Conservation (phyloP, 2,888 invertebrate genomes). For the Drosophila aldrichi region DNA sequence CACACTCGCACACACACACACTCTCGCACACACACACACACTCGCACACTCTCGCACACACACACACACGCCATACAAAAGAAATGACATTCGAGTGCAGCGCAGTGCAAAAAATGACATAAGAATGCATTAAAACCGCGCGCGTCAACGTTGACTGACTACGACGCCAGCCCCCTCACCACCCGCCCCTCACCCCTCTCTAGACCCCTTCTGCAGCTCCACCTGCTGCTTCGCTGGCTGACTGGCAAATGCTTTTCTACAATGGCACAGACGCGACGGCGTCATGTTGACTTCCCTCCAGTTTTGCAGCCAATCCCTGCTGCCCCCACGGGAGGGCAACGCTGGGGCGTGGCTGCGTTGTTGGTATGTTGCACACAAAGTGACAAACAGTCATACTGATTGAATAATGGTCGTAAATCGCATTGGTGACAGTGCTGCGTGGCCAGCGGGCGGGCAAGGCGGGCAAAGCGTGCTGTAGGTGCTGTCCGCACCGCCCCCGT, state of each 20-base stretch:
- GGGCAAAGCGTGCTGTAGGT: neutral
- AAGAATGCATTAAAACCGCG: constrained; percentile 79
- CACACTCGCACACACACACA: neutral
- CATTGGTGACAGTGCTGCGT: constrained; percentile 75
- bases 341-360: neutral
- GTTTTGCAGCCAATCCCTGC: constrained; percentile 38
- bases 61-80: constrained; percentile 33
- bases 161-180: constrained; percentile 20
- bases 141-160: constrained; percentile 81
- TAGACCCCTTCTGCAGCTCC: neutral
- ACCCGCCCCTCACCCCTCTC: neutral
- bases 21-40: neutral
- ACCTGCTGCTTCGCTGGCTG: constrained; percentile 10
- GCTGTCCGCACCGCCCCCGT: neutral
- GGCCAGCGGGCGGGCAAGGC: constrained; percentile 24
- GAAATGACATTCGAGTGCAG: constrained; percentile 76
- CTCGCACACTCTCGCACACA: constrained; percentile 10
- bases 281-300: constrained; percentile 70
- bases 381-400: constrained; percentile 81
- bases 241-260: constrained; percentile 57
- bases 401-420: constrained; percentile 81
- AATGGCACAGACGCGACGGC: constrained; percentile 80
- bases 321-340: constrained; percentile 8
- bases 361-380: constrained; percentile 68
- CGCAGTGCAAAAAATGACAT: constrained; percentile 76